Evolutionary conservation across 2,797 vertebrate genomes (phyloP).

Genomic region (Erithacus rubecula): DNA sequence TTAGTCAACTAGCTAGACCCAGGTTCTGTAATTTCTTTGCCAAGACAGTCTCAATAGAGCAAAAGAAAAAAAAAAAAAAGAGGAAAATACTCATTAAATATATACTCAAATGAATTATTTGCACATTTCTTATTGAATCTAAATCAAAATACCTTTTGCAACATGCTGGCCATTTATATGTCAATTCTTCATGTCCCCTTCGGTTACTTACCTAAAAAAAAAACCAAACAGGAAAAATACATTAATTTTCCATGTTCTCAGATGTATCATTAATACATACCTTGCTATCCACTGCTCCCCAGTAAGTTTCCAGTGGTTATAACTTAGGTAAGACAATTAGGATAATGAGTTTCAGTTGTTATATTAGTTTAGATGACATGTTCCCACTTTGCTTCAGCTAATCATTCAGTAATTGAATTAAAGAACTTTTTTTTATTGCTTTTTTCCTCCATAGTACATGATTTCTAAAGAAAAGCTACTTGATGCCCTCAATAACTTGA

Average conservation of each 20-base stretch:
- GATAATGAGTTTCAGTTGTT: background rate
- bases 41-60: background rate
- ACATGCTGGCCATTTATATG: slow-evolving; percentile 79
- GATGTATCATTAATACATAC: background rate
- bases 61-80: background rate
- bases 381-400: background rate
- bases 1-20: background rate
- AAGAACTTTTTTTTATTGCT: background rate
- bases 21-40: background rate
- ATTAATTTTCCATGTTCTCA: background rate
- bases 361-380: background rate
- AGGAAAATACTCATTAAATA: background rate
- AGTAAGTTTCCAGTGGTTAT: background rate
- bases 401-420: background rate
- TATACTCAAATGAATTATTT: background rate
- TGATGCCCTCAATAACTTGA: background rate
- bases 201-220: slow-evolving; percentile 78
- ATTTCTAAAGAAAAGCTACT: background rate
- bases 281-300: background rate
- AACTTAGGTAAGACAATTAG: background rate
- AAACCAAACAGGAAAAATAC: background rate
- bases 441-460: background rate
- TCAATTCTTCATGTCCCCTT: slow-evolving; percentile 76
- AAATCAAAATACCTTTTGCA: slow-evolving; percentile 78
- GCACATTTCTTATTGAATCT: background rate